Evolutionary conservation across 2,797 vertebrate genomes (phyloP), one percentile per base, ranked within the genome.

Genomic region (Poeciliopsis turneri): DNA sequence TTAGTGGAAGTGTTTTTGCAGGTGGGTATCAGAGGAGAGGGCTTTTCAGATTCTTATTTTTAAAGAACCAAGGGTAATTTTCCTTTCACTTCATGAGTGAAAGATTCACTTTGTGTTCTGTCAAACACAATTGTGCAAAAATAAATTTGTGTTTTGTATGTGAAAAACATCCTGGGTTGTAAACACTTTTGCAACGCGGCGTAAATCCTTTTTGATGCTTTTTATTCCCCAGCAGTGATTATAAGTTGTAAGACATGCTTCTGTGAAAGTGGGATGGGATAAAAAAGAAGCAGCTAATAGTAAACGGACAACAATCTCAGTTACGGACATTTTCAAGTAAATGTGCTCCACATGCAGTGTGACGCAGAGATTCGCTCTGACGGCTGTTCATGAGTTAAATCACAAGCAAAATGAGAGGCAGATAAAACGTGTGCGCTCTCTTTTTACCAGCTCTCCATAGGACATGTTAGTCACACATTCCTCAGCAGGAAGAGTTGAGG

Each of bases 401-500:
- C 84, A 78, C 74, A 10, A 79, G 81, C 28, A 45, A 45, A 70
- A 25, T 76, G 87, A 91, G 92, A 88, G 90, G 85, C 66, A 74
- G 84, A 84, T 84, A 90, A 93, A 91, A 91, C 88, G 92, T 86
- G 91, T 89, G 87, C 80, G 85, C 76, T 91, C 86, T 89, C 69
- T 82, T 86, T 87, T 91, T 94, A 88, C 90, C 85, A 33, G 78
- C 55, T 74, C 76, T 82, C 85, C 83, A 82, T 77, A 82, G 77
- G 90, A 85, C 82, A 81, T 70, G 86, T 95, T 95, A 94, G 94
- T 95, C 94, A 94, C 93, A 94, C 94, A 95, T 95, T 89, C 90
- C 92, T 81, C 82, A 85, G 86, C 80, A 87, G 88, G 84, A 83
- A 75, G 84, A 76, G 89, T 91, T 89, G 90, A 94, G 89, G 91